Conservation (phyloP, 2,113 vertebrate species). For the Sinosuthora webbiana region DNA sequence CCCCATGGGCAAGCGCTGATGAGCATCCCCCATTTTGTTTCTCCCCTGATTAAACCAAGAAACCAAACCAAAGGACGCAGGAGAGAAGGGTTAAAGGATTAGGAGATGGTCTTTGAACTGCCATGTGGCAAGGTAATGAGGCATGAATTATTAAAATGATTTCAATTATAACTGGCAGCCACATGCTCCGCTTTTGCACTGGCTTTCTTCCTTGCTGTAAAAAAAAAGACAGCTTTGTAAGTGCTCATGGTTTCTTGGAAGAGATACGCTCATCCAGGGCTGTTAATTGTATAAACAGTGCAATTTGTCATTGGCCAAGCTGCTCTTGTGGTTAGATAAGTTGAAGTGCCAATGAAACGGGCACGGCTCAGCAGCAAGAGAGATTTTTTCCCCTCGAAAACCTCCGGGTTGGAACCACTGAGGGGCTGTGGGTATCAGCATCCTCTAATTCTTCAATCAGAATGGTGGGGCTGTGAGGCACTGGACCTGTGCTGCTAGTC, state of each 20-base stretch:
- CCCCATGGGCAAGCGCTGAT: constrained; percentile 5
- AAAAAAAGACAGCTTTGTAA: constrained; percentile 23
- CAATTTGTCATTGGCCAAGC: not conserved
- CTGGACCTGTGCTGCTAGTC: not conserved
- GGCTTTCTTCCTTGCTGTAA: not conserved
- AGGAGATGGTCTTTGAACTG: constrained; percentile 58
- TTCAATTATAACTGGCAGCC: constrained; percentile 58
- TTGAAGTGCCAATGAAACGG: not conserved
- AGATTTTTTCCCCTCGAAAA: not conserved
- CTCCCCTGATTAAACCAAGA: constrained; percentile 33
- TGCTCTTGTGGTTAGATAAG: not conserved
- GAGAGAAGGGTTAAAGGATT: constrained; percentile 59
- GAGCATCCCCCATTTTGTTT: constrained; percentile 4
- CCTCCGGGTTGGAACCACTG: not conserved
- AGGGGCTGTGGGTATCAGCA: not conserved
- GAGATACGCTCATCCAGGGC: not conserved
- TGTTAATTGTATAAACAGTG: not conserved
- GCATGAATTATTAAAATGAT: constrained; percentile 65
- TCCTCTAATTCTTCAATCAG: not conserved
- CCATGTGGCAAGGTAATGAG: constrained; percentile 61
- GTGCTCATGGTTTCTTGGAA: not conserved
- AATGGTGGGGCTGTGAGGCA: not conserved
- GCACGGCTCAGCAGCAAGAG: not conserved
- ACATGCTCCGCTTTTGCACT: not conserved
- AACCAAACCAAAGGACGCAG: constrained; percentile 30